A percentile compares a stretch with the other conserved stretches of the same genome.
Conservation (phyloP, 2,888 invertebrate genomes). For the Anthophora plumipes region DNA sequence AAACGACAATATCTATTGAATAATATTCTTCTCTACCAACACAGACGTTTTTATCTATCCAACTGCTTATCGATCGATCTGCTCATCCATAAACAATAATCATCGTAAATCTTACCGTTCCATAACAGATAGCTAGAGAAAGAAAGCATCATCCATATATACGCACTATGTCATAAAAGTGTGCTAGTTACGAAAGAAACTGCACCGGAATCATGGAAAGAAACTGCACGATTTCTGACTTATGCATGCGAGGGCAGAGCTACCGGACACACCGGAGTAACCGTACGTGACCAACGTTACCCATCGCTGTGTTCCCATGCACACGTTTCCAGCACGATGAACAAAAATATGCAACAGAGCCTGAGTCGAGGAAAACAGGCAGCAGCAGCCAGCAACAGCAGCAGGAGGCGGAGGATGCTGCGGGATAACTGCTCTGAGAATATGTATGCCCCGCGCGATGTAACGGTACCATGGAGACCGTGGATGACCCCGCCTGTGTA, state of each 20-base stretch:
- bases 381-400: background rate
- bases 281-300: slow-evolving; percentile 70
- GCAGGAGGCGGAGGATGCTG: slow-evolving; percentile 31
- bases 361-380: slow-evolving; percentile 14
- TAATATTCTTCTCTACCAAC: slow-evolving; percentile 21
- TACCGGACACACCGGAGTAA: slow-evolving; percentile 70
- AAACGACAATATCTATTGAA: slow-evolving; percentile 1
- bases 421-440: slow-evolving; percentile 73
- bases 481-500: slow-evolving; percentile 82
- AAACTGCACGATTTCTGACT: slow-evolving; percentile 69
- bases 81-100: slow-evolving; percentile 50
- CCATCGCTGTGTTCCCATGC: slow-evolving; percentile 21
- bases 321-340: slow-evolving; percentile 42
- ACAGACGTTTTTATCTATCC: no score
- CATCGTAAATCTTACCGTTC: slow-evolving; percentile 8
- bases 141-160: background rate
- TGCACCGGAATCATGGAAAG: no score
- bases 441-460: slow-evolving; percentile 74
- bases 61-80: slow-evolving; percentile 21
- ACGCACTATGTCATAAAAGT: slow-evolving; percentile 21
- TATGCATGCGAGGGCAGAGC: slow-evolving; percentile 74
- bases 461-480: slow-evolving; percentile 81
- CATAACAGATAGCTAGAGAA: background rate
- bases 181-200: slow-evolving; percentile 29
- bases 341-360: slow-evolving; percentile 67